phyloP scores from a whole-genome alignment of 2,888 invertebrate species.

The Tetranychus truncatus region DNA sequence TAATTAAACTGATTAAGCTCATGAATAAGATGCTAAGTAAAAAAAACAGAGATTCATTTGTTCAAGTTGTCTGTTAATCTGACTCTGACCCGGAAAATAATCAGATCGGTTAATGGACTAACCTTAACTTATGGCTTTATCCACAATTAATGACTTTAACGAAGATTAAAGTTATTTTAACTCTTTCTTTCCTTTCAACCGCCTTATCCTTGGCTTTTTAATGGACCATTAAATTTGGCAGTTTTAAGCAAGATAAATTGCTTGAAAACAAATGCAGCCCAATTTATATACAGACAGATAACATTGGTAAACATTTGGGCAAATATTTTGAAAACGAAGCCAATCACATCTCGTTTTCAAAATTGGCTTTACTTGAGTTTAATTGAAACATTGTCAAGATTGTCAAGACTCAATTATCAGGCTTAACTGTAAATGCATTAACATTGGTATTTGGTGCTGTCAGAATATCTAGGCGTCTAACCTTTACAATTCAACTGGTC shows the following conservation, averaged over 20 bases:
- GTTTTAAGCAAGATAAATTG: not conserved
- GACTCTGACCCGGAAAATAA: not conserved
- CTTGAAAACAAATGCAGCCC: not conserved
- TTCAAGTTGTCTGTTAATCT: not conserved
- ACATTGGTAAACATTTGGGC: not conserved
- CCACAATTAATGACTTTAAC: not conserved
- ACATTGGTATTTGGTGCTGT: no score
- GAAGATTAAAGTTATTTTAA: not conserved
- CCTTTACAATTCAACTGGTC: no score
- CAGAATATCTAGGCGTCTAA: no score
- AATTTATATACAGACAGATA: not conserved
- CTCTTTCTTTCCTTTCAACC: not conserved
- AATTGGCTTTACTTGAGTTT: no score
- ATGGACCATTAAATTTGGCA: slow-evolving; percentile 1
- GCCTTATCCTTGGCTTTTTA: not conserved
- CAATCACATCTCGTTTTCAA: no score
- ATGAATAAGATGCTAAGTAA: not conserved
- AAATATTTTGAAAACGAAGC: no score
- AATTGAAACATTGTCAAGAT: no score
- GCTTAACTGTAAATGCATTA: no score
- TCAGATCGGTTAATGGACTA: not conserved
- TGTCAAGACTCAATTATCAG: no score
- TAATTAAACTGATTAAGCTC: not conserved
- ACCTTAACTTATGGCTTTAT: not conserved
- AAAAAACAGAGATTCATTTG: not conserved